Conservation (phyloP, 2,888 invertebrate genomes). For the Electrophaes corylata region DNA sequence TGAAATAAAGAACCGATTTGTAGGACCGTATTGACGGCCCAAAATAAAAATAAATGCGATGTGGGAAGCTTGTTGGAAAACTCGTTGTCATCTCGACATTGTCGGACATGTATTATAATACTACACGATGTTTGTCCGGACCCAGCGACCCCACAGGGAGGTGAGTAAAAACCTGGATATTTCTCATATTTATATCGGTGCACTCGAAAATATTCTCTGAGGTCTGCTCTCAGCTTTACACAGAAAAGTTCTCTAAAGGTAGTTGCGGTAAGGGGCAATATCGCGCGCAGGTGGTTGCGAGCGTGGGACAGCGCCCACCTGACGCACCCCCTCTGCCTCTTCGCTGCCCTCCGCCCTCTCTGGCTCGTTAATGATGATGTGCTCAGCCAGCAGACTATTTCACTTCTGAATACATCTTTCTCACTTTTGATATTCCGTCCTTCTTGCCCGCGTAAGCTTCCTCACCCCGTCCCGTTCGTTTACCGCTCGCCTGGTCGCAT, state of each 20-base stretch:
- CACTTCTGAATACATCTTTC: slow-evolving; percentile 88
- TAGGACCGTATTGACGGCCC: slow-evolving; percentile 44
- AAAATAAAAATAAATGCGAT: slow-evolving; percentile 45
- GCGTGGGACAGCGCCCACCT: slow-evolving; percentile 85
- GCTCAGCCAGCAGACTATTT: slow-evolving; percentile 90
- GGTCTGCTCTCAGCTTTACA: slow-evolving; percentile 61
- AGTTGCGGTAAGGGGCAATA: slow-evolving; percentile 70
- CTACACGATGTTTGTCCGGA: slow-evolving; percentile 68
- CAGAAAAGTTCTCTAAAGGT: slow-evolving; percentile 66
- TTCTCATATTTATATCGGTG: slow-evolving; percentile 83
- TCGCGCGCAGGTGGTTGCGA: slow-evolving; percentile 73
- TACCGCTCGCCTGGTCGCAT: slow-evolving; percentile 79
- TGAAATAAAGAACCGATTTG: slow-evolving; percentile 24
- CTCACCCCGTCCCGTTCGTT: slow-evolving; percentile 66
- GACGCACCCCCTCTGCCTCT: slow-evolving; percentile 84
- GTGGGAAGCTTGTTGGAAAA: slow-evolving; percentile 49
- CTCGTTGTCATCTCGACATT: slow-evolving; percentile 70
- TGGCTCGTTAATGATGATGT: slow-evolving; percentile 92
- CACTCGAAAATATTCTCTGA: slow-evolving; percentile 79
- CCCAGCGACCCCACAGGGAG: slow-evolving; percentile 53
- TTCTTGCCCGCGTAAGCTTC: slow-evolving; percentile 52
- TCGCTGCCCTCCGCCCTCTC: slow-evolving; percentile 84
- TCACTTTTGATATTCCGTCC: slow-evolving; percentile 81
- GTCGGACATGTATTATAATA: slow-evolving; percentile 75
- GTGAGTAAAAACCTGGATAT: slow-evolving; percentile 80